A percentile compares a stretch with the other conserved stretches of the same genome.
Evolutionary conservation across 2,888 invertebrate genomes (phyloP).

Genomic region (Lymantria monacha): DNA sequence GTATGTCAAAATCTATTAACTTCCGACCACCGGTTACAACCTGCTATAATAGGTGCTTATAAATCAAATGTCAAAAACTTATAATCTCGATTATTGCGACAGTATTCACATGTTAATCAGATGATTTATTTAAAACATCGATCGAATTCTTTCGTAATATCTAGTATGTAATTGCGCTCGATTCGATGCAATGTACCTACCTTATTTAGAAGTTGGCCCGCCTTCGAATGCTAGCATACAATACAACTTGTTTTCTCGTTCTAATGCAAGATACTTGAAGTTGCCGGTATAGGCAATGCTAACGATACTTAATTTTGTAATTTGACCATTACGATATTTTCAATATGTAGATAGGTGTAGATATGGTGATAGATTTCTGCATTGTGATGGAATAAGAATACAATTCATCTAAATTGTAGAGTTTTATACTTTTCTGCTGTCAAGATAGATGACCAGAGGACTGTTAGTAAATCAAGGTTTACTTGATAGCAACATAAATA

Average conservation of each 20-base stretch:
- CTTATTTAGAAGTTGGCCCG: conserved; percentile 31
- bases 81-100: background rate
- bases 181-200: conserved; percentile 23
- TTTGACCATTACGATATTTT: no score
- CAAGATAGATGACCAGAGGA: no score
- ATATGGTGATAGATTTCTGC: no score
- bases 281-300: background rate
- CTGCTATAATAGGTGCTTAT: background rate
- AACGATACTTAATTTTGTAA: background rate
- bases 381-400: no score
- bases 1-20: background rate
- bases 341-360: no score
- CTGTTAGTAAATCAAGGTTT: no score
- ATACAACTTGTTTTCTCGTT: conserved; percentile 33
- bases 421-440: no score
- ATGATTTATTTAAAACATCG: conserved; percentile 10
- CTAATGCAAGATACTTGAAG: conserved; percentile 3
- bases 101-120: conserved; percentile 6
- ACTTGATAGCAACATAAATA: no score
- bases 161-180: conserved; percentile 21
- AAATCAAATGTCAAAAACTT: background rate
- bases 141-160: conserved; percentile 14
- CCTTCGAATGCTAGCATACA: conserved; percentile 32
- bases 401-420: no score
- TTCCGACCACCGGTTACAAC: background rate